Evolutionary conservation across 2,113 vertebrate genomes (phyloP), one percentile per base, ranked within the genome.

Genomic region (Bambusicola thoracicus): DNA sequence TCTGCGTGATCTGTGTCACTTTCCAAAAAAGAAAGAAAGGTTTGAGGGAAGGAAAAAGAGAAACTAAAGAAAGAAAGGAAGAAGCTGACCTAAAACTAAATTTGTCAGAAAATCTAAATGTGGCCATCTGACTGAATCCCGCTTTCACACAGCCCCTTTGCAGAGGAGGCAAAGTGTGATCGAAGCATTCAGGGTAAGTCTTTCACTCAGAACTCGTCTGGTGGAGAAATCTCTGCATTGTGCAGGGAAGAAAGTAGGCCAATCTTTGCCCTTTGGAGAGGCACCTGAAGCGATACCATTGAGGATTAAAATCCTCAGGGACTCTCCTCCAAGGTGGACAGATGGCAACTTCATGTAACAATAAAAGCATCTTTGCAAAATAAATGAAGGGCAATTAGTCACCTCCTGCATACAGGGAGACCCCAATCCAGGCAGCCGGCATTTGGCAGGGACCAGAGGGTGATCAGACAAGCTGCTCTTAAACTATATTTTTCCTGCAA

Each of bases 251-350:
- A 88, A 95, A 94, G 61, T 77, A 88, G 79, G 92, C 75, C 76
- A 68, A 7, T 81, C 88, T 77, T 77, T 62, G 24, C 87, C 76
- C 76, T 94, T 88, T 55, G 19, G 55, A 82, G 65, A 92, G 38
- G 38, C 61, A 93, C 90, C 92, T 92, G 88, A 90, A 94, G 29
- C 30, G 63, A 1, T 83, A 81, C 53, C 38, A 21, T 4, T 59
- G 76, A 90, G 49, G 88, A 74, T 94, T 96, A 44, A 92, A 89
- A 73, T 69, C 85, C 87, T 67, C 85, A 59, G 68, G 24, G 85
- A 90, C 72, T 93, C n/a, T 91, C 29, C 59, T 92, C 76, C 32
- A 15, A 77, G 51, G 77, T 32, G 41, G 90, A 85, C 85, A 95
- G 76, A 90, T 83, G 72, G 82, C 65, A 91, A 67, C 49, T 53